Evolutionary conservation across 1,140 invertebrate genomes (phyloP), one percentile per base, ranked within the genome.

Genomic region (Scaptomyza hsui): DNA sequence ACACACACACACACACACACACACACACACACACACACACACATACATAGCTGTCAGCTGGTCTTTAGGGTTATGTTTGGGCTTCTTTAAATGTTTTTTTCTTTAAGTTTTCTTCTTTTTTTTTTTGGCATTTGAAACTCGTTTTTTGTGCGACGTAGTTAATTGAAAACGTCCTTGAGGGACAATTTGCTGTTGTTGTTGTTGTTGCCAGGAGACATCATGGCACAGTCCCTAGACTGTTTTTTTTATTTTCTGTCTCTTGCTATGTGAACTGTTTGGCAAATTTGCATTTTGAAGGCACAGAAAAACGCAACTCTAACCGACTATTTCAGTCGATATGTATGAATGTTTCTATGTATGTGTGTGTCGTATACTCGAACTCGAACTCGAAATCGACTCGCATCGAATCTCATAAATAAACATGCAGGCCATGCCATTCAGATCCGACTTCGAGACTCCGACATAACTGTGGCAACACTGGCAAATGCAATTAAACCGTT

Each of bases 361-460:
- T 21, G 2, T 52, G n/a, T 21, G 18, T 19, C n/a, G 3, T 21
- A 19, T 24, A 49, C 18, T 49, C 37, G 13, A 59, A 56, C 21
- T 77, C 51, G 35, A 59, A 59, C 65, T 78, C 77, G 61, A 68
- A 29, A 19, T 52, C 26, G 60, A 62, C 19, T 52, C 47, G 59
- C n/a, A 63, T 63, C 60, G 42, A 69, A n/a, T n/a, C 72, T 85
- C 80, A 79, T 83, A 85, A 85, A 85, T 85, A 83, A 85, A 83
- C 80, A 83, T 83, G 63, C 78, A 68, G 57, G 48, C 65, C 53
- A 37, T 26, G 21, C 45, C 37, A 53, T 53, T 53, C 42, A 47
- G 44, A 48, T 60, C 44, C 56, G 18, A 48, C 24, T 24, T 24
- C 24, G 24, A 24, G 24, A 24, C 56, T 78, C 64, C 56, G 76